A percentile compares a stretch with the other conserved stretches of the same genome.
Evolutionary conservation across 2,113 vertebrate species (phyloP).

Genomic region (Motacilla alba): DNA sequence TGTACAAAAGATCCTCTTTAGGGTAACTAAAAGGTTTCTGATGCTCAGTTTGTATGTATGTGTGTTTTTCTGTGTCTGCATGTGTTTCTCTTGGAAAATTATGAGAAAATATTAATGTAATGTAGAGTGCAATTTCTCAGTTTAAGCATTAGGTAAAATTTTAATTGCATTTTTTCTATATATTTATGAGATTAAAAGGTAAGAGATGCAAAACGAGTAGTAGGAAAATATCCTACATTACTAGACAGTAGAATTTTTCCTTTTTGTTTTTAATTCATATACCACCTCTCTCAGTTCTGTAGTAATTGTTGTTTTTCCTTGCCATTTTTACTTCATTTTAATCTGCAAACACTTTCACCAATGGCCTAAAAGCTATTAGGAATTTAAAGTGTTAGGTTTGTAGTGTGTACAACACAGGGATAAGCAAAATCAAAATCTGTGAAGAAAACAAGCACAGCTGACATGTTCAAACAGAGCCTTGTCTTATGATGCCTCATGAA

Average conservation of each 20-base stretch:
- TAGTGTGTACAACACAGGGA: background rate
- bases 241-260: background rate
- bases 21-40: background rate
- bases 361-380: background rate
- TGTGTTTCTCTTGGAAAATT: background rate
- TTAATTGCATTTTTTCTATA: background rate
- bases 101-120: background rate
- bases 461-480: background rate
- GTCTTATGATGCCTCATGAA: background rate
- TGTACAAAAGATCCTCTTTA: background rate
- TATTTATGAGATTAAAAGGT: background rate
- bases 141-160: background rate
- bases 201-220: background rate
- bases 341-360: background rate
- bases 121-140: background rate
- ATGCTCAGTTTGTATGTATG: background rate
- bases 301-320: background rate
- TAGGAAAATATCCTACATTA: background rate
- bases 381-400: background rate
- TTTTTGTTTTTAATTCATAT: background rate
- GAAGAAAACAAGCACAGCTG: background rate
- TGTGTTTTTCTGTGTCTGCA: background rate
- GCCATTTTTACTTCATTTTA: background rate
- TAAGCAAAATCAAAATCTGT: background rate
- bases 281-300: background rate